Base-by-base conservation (phyloP, 2,113 vertebrate species). In the Trochalopteron elliotii region DNA sequence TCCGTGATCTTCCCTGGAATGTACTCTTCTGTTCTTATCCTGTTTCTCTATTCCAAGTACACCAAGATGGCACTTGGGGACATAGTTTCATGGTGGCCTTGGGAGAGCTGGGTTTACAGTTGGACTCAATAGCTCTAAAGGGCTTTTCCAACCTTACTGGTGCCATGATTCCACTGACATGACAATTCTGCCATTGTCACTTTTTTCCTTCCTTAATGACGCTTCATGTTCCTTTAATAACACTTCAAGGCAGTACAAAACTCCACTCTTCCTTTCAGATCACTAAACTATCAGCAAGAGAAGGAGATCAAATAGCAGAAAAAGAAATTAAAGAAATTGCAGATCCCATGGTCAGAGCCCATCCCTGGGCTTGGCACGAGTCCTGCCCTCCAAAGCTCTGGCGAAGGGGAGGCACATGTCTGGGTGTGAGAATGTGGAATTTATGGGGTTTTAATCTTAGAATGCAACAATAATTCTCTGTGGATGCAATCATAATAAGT, bases 1-100 rank as follows among this genome's bases (percentile, higher is more conserved):
- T 5, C 7, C 1, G 0, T 25, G 30, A 53, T 20, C n/a, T 5
- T 39, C 53, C 9, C 30, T 12, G 52, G 33, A 24, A 31, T 0
- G 2, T 3, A 3, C n/a, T 25, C 17, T 10, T 27, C 44, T 37
- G 24, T 12, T 49, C 20, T 42, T 9, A 50, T 2, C 27, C 27
- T 1, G 0, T 52, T 44, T 69, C 69, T 20, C 28, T n/a, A 7
- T 21, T 25, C 39, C 45, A 67, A 24, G 15, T 3, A n/a, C 39
- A 27, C 63, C 83, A 44, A 11, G 59, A 10, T 31, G 42, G 57
- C 67, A n/a, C 44, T 4, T 67, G 52, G 27, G 52, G 37, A 52
- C 37, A 19, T 0, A 25, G 27, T 12, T 67, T 53, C n/a, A 21
- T 4, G 16, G 33, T 68, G 45, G 39, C 30, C 39, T 30, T 16